phyloP scores from a whole-genome alignment of 2,888 invertebrate genomes.

The Parasteatoda lunata region DNA sequence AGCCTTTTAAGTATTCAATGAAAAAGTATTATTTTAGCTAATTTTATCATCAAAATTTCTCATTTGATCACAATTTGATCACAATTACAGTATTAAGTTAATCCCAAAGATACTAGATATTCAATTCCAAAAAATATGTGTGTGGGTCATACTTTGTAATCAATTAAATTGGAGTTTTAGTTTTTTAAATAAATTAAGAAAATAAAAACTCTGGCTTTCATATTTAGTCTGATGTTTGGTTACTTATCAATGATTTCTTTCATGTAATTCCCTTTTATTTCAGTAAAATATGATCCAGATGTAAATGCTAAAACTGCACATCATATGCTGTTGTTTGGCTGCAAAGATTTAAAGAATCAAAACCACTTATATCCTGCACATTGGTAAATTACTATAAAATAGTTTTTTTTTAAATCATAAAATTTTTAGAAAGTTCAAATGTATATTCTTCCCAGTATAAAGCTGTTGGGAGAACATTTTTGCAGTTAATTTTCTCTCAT shows the following conservation, averaged over 20 bases:
- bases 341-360: conserved; percentile 74
- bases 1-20: no score
- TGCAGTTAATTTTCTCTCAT: neutral
- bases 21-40: no score
- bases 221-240: no score
- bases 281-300: conserved; percentile 77
- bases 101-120: no score
- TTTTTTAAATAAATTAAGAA: neutral
- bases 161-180: neutral
- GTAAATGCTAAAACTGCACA: conserved; percentile 78
- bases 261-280: conserved; percentile 37
- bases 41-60: no score
- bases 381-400: conserved; percentile 54
- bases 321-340: conserved; percentile 79
- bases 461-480: neutral
- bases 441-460: no score
- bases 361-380: conserved; percentile 61
- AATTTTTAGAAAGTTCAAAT: no score
- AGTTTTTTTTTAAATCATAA: no score
- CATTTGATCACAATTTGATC: no score
- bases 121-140: no score
- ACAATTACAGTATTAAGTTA: no score
- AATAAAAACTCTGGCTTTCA: neutral
- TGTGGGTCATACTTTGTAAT: neutral
- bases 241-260: neutral